phyloP scores from a whole-genome alignment of 2,113 vertebrate species.

The Sprattus sprattus region DNA sequence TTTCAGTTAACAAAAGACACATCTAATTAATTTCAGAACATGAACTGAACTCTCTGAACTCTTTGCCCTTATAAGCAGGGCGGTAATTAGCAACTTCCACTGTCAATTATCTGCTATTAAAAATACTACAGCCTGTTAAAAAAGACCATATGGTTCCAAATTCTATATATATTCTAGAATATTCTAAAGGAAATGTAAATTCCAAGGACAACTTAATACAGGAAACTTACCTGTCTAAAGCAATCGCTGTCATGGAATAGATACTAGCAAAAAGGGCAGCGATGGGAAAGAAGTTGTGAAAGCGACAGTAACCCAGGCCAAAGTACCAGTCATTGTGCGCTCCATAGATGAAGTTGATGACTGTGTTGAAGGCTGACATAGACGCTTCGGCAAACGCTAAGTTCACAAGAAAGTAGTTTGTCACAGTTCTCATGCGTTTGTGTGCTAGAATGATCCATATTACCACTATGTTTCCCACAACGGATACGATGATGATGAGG shows the following conservation, averaged over 20 bases:
- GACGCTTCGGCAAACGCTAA: conserved; percentile 92
- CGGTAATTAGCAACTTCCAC: not conserved
- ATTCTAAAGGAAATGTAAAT: not conserved
- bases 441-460: conserved; percentile 98
- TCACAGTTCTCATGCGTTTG: conserved; percentile 95
- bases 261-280: conserved; percentile 95
- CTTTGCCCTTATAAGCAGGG: not conserved
- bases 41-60: not conserved
- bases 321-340: conserved; percentile 97
- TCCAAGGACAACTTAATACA: not conserved
- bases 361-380: conserved; percentile 95
- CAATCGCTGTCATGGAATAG: conserved; percentile 96
- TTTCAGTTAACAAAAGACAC: not conserved
- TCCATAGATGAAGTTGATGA: conserved; percentile 93
- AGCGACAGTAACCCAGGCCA: conserved; percentile 89
- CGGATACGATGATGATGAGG: conserved; percentile 84
- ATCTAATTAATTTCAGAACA: not conserved
- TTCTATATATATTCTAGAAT: not conserved
- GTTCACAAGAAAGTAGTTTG: conserved; percentile 96
- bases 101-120: not conserved
- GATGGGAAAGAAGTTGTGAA: conserved; percentile 99
- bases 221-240: conserved; percentile 86
- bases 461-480: conserved; percentile 89
- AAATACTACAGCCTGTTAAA: not conserved
- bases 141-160: not conserved